Base-by-base conservation (phyloP, 2,797 vertebrate genomes). In the Cynopterus sphinx region DNA sequence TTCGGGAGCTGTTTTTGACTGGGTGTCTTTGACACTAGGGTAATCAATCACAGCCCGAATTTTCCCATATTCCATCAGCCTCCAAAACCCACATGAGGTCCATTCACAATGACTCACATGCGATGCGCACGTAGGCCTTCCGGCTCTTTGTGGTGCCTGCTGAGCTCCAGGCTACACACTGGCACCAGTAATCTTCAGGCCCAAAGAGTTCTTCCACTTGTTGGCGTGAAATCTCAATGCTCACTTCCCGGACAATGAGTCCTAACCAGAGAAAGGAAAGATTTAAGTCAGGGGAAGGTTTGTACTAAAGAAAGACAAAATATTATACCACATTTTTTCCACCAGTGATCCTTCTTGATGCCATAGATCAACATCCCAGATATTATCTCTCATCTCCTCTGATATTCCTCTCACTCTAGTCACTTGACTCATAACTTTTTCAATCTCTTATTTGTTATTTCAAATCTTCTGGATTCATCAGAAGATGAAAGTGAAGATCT, bases 131-230 rank as follows among this genome's bases (percentile, higher is more conserved):
- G 1, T 99, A 99, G 81, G 99, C 99, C 97, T 99, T 99, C 46
- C 99, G 99, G 98, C 99, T 99, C 98, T 99, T 99, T 68, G 99
- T 99, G 97, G 99, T 99, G 94, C 99, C 99, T 0, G 99, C 99
- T 0, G 99, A 99, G 98, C 99, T 99, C 99, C 99, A 99, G 97
- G 99, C 99, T 61, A 99, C 99, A 78, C 99, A 99, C 98, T 99
- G 99, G 98, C 99, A 99, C 99, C 99, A 99, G 98, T 99, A 99
- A 98, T 99, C 99, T 98, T 99, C 99, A 0, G 99, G 99, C 19
- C 99, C 99, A 1, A 99, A 99, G 67, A 99, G 98, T 96, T 99
- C 99, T 98, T 99, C 99, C 39, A 99, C 99, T 96, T 99, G 99
- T 98, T 99, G 99, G n/a, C 99, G 99, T 0, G 99, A 99, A 97